These are phyloP conservation scores for Thalpophila matura DNA, from an alignment of 2,888 invertebrate species.

Conservation along the genomic window DNA sequence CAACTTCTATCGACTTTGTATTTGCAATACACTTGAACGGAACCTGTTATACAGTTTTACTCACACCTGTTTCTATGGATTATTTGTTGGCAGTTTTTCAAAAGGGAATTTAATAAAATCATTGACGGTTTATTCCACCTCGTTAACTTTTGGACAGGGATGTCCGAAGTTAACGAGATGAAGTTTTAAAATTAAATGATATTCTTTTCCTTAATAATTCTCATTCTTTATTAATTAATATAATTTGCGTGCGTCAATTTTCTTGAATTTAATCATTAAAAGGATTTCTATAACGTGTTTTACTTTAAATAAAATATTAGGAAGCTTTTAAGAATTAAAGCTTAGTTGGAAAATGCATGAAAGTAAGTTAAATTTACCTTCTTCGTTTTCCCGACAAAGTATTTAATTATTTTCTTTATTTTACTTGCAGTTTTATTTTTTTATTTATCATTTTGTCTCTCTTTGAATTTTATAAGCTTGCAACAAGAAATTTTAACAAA, in stretches of 20 bases:
- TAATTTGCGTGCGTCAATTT: background rate
- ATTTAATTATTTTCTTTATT: too few relatives aligned
- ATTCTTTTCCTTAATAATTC: background rate
- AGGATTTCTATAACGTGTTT: too few relatives aligned
- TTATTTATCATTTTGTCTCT: too few relatives aligned
- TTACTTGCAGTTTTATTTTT: background rate
- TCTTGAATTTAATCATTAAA: too few relatives aligned
- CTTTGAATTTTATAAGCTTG: too few relatives aligned
- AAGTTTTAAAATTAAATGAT: background rate
- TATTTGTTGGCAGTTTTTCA: background rate
- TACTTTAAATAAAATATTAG: too few relatives aligned
- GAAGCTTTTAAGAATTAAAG: too few relatives aligned
- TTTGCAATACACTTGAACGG: constrained; percentile 37
- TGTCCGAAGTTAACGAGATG: constrained; percentile 1
- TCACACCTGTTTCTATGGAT: constrained; percentile 29
- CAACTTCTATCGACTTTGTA: constrained; percentile 41
- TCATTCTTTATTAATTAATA: background rate
- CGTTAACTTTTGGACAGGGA: constrained; percentile 8
- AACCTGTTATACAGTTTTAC: constrained; percentile 34
- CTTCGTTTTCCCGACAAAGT: too few relatives aligned
- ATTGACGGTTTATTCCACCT: constrained; percentile 9
- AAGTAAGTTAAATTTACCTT: too few relatives aligned
- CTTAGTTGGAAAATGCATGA: too few relatives aligned
- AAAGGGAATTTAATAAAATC: constrained; percentile 6
- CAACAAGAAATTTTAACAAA: too few relatives aligned